These are phyloP conservation scores for Allygus modestus DNA, from an alignment of 2,888 invertebrate genomes.

Conservation along the genomic window DNA sequence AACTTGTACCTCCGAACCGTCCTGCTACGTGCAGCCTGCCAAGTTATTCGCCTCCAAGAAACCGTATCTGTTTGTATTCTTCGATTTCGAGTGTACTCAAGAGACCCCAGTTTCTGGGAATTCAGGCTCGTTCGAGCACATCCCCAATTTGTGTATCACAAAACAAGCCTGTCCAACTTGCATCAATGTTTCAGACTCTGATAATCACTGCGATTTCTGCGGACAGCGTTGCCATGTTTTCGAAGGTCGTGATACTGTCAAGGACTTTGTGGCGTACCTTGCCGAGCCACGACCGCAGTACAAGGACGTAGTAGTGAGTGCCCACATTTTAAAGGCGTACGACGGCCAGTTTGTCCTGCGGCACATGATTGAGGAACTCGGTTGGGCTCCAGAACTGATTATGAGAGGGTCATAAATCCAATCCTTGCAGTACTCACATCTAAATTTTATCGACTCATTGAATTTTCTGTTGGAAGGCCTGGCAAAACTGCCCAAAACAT, in stretches of 20 bases:
- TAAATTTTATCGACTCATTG: slow-evolving; percentile 63
- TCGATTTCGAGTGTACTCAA: slow-evolving; percentile 47
- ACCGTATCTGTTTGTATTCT: slow-evolving; percentile 28
- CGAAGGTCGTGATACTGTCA: neutral
- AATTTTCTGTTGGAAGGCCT: slow-evolving; percentile 71
- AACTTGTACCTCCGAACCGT: neutral
- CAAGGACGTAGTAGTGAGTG: slow-evolving; percentile 13
- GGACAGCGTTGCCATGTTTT: neutral
- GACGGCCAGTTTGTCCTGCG: slow-evolving; percentile 39
- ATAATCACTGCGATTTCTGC: slow-evolving; percentile 2
- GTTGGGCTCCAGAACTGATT: slow-evolving; percentile 31
- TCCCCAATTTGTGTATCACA: slow-evolving; percentile 20
- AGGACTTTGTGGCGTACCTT: slow-evolving; percentile 3
- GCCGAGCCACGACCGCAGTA: neutral
- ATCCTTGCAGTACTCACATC: slow-evolving; percentile 8
- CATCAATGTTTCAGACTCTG: neutral
- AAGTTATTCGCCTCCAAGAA: neutral
- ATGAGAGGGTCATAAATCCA: slow-evolving; percentile 32
- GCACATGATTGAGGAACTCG: slow-evolving; percentile 41
- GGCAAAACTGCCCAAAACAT: slow-evolving; percentile 69
- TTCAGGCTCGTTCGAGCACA: neutral
- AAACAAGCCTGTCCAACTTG: slow-evolving; percentile 37
- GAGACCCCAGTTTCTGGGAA: neutral
- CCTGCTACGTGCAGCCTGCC: slow-evolving; percentile 7
- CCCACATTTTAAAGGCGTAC: slow-evolving; percentile 12